phyloP scores from a whole-genome alignment of 2,888 invertebrate genomes.

The Agrotis clavis region DNA sequence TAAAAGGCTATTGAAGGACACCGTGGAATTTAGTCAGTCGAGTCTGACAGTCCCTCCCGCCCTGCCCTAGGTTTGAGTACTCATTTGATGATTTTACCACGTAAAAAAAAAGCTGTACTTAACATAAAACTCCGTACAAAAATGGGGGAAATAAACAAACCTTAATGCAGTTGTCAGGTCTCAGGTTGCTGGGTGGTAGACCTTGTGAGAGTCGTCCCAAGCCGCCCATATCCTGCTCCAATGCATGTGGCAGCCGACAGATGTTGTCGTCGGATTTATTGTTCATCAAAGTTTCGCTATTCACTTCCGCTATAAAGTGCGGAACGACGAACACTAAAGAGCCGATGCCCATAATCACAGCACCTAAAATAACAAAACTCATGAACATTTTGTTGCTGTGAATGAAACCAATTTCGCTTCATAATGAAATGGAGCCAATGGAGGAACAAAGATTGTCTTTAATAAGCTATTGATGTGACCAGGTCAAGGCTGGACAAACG shows the following conservation, averaged over 20 bases:
- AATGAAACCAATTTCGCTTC: slow-evolving; percentile 14
- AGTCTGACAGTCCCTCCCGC: too few species aligned
- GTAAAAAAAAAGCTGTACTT: too few species aligned
- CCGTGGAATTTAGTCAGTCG: too few species aligned
- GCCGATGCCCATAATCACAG: slow-evolving; percentile 98
- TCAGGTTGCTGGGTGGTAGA: slow-evolving; percentile 93
- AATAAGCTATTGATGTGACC: slow-evolving; percentile 41
- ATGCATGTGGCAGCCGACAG: slow-evolving; percentile 93
- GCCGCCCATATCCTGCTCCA: slow-evolving; percentile 94
- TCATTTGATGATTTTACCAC: too few species aligned
- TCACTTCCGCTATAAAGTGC: slow-evolving; percentile 96
- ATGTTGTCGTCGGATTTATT: slow-evolving; percentile 95
- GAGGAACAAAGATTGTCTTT: slow-evolving; percentile 28
- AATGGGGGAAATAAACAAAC: slow-evolving; percentile 68
- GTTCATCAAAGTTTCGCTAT: slow-evolving; percentile 92
- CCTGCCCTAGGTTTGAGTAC: too few species aligned
- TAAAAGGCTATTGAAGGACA: too few species aligned
- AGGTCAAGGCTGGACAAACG: slow-evolving; percentile 52
- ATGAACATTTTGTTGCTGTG: slow-evolving; percentile 28
- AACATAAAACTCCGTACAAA: background rate
- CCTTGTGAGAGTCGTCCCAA: slow-evolving; percentile 93
- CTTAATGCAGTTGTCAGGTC: slow-evolving; percentile 95
- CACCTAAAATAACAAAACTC: slow-evolving; percentile 89
- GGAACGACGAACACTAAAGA: slow-evolving; percentile 98
- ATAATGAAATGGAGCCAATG: slow-evolving; percentile 19